Evolutionary conservation across 1,140 invertebrate genomes (phyloP).

Genomic region (Myzus persicae): DNA sequence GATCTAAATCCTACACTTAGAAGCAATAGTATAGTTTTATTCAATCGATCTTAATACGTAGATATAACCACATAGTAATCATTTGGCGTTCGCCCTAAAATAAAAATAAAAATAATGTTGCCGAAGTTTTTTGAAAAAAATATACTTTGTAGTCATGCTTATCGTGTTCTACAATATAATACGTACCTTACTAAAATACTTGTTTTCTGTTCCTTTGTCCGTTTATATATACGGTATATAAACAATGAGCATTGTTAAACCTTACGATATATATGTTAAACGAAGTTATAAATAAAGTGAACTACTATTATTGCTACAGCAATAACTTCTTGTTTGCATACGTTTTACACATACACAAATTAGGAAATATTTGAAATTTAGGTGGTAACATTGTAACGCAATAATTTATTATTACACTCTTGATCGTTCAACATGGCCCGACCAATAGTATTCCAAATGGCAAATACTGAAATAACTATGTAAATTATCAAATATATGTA

Average conservation of each 20-base stretch:
- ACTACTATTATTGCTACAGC: not conserved
- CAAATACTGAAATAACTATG: too few relatives aligned
- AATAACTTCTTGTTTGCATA: not conserved
- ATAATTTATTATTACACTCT: not conserved
- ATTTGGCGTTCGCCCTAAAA: not conserved
- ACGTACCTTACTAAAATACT: not conserved
- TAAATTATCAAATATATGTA: constrained; percentile 2
- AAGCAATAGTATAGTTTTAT: not conserved
- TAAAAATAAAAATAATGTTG: not conserved
- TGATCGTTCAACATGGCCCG: not conserved
- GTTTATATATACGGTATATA: not conserved
- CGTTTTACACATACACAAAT: not conserved
- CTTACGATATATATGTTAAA: not conserved
- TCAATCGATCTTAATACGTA: not conserved
- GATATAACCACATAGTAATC: too few relatives aligned
- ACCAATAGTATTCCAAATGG: not conserved
- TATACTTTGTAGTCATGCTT: not conserved
- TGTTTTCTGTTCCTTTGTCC: not conserved
- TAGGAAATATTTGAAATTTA: not conserved
- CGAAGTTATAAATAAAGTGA: not conserved
- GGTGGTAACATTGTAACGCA: not conserved
- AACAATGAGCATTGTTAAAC: constrained; percentile 19
- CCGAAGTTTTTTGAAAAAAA: not conserved
- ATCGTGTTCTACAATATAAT: not conserved
- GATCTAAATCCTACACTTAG: not conserved